Base-by-base conservation (phyloP, 2,888 invertebrate genomes). In the Hypercompe scribonia region DNA sequence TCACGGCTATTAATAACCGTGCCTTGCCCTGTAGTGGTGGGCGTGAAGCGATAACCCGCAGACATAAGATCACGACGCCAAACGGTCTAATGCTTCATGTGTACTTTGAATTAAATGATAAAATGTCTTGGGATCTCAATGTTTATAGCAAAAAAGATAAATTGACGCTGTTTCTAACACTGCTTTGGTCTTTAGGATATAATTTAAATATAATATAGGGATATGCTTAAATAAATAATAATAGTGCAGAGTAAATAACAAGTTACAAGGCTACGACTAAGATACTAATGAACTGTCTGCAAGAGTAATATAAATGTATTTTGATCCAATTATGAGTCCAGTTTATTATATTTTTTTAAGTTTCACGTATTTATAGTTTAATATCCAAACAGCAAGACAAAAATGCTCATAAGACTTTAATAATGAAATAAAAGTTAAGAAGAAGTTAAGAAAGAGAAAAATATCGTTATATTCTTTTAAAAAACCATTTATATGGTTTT, bases 1-100 rank as follows among this genome's bases (percentile, higher is more conserved):
- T 89, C 87, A 87, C 84, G 65, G 79, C 87, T 89, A 90, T 87
- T 86, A 82, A 89, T 90, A 90, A 84, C 77, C 69, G 72, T 72
- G 76, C 78, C 74, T 68, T 81, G 81, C 77, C 77, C 81, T 77
- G 79, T 73, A 54, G 81, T 73, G 74, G 84, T 88, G 87, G 89
- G 88, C 88, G 88, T 86, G 87, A 78, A 79, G 81, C 78, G 94
- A 94, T 94, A 94, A 93, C 94, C 93, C 86, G 77, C 67, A 79
- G 88, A 88, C 88, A 84, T 76, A 70, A 79, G 89, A 89, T 89
- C 90, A 90, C 85, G 91, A 88, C 92, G 92, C 91, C 92, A 91
- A 87, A 86, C 89, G 89, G 91, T 93, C 91, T 94, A 87, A 87
- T 84, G 79, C 79, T 78, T 71, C 75, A 65, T 65, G 74, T 71